Conservation (phyloP, 2,888 invertebrate species). For the Thereva nobilitata region DNA sequence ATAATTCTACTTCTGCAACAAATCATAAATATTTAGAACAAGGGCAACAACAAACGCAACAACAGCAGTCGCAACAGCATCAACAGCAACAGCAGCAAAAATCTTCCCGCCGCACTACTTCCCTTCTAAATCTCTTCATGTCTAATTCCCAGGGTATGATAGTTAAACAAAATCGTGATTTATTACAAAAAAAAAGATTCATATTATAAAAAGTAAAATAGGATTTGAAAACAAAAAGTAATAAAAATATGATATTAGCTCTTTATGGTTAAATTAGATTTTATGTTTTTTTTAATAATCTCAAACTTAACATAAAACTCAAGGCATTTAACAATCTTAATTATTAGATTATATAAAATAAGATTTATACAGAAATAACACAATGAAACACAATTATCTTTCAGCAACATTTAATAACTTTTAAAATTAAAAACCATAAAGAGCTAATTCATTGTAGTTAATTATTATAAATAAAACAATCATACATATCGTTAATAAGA, state of each 20-base stretch:
- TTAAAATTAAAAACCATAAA: too few relatives aligned
- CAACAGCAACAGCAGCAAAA: conserved; percentile 59
- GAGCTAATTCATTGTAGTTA: too few relatives aligned
- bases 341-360: neutral
- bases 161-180: conserved; percentile 42
- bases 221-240: too few relatives aligned
- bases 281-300: neutral
- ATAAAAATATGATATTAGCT: too few relatives aligned
- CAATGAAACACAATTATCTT: too few relatives aligned
- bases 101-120: conserved; percentile 90
- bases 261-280: neutral
- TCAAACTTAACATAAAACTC: too few relatives aligned
- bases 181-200: conserved; percentile 6
- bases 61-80: conserved; percentile 46
- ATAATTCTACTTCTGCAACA: conserved; percentile 14
- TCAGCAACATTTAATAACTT: too few relatives aligned
- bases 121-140: conserved; percentile 93
- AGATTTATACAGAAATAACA: neutral
- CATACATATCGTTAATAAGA: too few relatives aligned
- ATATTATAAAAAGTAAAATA: conserved; percentile 20
- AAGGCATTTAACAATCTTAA: neutral
- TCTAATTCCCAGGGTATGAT: conserved; percentile 88
- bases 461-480: too few relatives aligned
- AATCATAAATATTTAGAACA: conserved; percentile 41
- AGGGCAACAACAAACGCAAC: conserved; percentile 45